Conservation (phyloP, 1,140 invertebrate species). For the Caenorhabditis inopinata region DNA sequence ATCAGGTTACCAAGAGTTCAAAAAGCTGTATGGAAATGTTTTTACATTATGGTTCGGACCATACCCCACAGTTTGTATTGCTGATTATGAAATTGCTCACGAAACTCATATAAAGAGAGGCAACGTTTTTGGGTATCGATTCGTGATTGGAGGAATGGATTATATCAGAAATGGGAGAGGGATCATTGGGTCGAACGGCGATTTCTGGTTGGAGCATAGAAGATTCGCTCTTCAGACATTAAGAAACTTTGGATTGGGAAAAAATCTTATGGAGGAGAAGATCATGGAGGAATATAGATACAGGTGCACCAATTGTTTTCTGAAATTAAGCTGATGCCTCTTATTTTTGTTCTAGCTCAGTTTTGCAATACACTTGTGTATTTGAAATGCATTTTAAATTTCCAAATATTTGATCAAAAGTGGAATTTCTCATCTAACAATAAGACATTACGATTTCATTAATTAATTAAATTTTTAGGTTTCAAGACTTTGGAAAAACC, state of each 20-base stretch:
- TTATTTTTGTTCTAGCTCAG: too few species aligned
- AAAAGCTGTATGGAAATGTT: conserved; percentile 36
- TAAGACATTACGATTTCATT: too few species aligned
- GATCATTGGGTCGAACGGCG: conserved; percentile 21
- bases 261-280: conserved; percentile 69
- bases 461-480: not conserved
- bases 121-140: not conserved
- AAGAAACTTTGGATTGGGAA: conserved; percentile 76
- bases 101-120: conserved; percentile 38
- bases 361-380: too few species aligned
- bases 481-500: not conserved
- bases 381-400: too few species aligned
- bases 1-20: not conserved
- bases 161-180: conserved; percentile 1
- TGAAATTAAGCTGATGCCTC: too few species aligned
- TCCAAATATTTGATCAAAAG: too few species aligned
- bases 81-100: conserved; percentile 30
- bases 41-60: conserved; percentile 43
- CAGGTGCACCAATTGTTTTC: too few species aligned
- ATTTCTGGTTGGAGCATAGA: conserved; percentile 75
- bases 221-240: conserved; percentile 76
- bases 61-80: conserved; percentile 34
- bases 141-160: not conserved
- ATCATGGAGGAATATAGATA: conserved; percentile 54
- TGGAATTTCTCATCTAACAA: too few species aligned